These are phyloP conservation scores for Apamea sordens DNA, from an alignment of 2,888 invertebrate species.

Conservation along the genomic window DNA sequence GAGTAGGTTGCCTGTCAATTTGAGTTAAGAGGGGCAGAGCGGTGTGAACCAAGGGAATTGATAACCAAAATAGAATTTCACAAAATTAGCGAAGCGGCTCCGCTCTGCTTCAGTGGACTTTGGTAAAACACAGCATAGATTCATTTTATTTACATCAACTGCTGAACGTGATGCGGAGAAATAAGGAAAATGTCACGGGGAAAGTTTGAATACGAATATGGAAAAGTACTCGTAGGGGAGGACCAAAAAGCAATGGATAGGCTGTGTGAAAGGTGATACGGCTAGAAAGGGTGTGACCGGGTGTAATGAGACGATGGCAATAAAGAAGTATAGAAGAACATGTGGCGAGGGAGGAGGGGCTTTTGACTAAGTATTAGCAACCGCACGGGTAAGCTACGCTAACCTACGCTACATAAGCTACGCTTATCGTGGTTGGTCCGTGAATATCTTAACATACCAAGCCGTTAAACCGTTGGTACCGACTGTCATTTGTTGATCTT, in stretches of 20 bases:
- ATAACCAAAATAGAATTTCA: slow-evolving; percentile 11
- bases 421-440: too few relatives aligned
- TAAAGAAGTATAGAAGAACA: too few relatives aligned
- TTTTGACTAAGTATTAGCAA: too few relatives aligned
- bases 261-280: background rate
- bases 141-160: background rate
- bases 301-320: background rate
- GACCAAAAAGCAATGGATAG: background rate
- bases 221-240: background rate
- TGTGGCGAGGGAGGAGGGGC: too few relatives aligned
- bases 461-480: too few relatives aligned
- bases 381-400: too few relatives aligned
- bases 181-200: background rate
- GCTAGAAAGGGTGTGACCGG: background rate
- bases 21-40: background rate
- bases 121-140: background rate
- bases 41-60: background rate
- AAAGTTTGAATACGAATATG: background rate
- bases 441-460: too few relatives aligned
- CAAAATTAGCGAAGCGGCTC: background rate
- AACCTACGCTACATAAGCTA: too few relatives aligned
- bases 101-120: background rate
- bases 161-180: background rate
- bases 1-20: background rate
- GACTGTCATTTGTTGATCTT: too few relatives aligned